These are phyloP conservation scores for Camponotus floridanus DNA, from an alignment of 1,140 invertebrate genomes.

Conservation along the genomic window DNA sequence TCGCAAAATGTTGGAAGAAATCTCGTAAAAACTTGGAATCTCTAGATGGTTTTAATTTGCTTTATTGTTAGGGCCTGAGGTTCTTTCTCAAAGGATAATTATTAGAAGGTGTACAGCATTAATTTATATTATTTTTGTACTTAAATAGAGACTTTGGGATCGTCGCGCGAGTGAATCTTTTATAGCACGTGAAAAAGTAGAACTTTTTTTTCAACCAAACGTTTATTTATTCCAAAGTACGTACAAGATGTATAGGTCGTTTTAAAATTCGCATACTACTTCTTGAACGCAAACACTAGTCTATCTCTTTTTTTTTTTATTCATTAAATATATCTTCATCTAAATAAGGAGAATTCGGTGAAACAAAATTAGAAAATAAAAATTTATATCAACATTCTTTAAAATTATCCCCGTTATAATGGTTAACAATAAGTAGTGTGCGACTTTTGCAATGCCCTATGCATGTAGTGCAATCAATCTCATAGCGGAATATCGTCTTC, in stretches of 20 bases:
- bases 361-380: neutral
- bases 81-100: neutral
- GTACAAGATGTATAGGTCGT: conserved; percentile 27
- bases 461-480: neutral
- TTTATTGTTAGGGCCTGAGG: conserved; percentile 9
- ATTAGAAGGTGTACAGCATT: neutral
- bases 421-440: neutral
- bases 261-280: conserved; percentile 21
- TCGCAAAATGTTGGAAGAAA: conserved; percentile 33
- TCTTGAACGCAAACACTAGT: neutral
- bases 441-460: conserved; percentile 38
- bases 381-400: conserved; percentile 7
- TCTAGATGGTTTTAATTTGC: conserved; percentile 34
- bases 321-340: conserved; percentile 2
- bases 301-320: neutral
- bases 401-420: neutral
- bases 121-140: conserved; percentile 58
- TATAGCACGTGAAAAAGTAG: conserved; percentile 1
- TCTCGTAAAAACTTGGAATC: conserved; percentile 27
- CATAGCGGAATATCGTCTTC: neutral
- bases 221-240: conserved; percentile 9
- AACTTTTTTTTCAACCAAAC: neutral
- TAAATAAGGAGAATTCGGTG: neutral
- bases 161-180: conserved; percentile 11
- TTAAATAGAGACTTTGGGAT: conserved; percentile 32